Evolutionary conservation across 2,888 invertebrate species (phyloP).

Genomic region (Dascillus cervinus): DNA sequence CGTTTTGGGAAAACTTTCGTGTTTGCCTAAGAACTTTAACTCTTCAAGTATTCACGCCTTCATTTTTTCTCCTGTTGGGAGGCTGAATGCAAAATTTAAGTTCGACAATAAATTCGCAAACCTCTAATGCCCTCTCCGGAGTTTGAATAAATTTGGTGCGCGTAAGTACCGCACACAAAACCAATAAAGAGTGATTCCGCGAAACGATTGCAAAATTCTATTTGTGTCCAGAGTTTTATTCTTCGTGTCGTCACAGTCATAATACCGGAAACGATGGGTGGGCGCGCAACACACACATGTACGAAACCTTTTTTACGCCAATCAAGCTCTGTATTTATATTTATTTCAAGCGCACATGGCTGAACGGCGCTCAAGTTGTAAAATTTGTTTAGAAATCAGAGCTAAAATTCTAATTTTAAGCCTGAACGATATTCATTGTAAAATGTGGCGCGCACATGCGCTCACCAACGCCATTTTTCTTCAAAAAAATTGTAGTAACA

Average conservation of each 20-base stretch:
- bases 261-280: slow-evolving; percentile 4
- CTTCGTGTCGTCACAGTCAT: background rate
- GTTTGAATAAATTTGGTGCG: slow-evolving; percentile 5
- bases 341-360: slow-evolving; percentile 13
- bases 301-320: slow-evolving; percentile 18
- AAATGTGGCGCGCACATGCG: slow-evolving; percentile 9
- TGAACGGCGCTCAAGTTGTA: slow-evolving; percentile 13
- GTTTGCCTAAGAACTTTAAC: too few species aligned
- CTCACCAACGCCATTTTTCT: slow-evolving; percentile 3
- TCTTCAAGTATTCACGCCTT: too few species aligned
- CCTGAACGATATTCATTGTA: slow-evolving; percentile 3
- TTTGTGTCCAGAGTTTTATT: background rate
- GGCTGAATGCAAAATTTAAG: too few species aligned
- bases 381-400: slow-evolving; percentile 21
- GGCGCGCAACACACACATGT: slow-evolving; percentile 7
- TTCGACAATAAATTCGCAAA: too few species aligned
- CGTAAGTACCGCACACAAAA: too few species aligned
- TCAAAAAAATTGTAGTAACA: background rate
- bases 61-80: too few species aligned
- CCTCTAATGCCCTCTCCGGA: background rate
- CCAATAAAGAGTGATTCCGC: too few species aligned
- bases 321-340: slow-evolving; percentile 15
- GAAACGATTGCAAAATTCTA: background rate
- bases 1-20: too few species aligned
- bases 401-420: slow-evolving; percentile 16